These are phyloP conservation scores for Rhinoraja longicauda DNA, from an alignment of 2,797 vertebrate species.

Conservation along the genomic window DNA sequence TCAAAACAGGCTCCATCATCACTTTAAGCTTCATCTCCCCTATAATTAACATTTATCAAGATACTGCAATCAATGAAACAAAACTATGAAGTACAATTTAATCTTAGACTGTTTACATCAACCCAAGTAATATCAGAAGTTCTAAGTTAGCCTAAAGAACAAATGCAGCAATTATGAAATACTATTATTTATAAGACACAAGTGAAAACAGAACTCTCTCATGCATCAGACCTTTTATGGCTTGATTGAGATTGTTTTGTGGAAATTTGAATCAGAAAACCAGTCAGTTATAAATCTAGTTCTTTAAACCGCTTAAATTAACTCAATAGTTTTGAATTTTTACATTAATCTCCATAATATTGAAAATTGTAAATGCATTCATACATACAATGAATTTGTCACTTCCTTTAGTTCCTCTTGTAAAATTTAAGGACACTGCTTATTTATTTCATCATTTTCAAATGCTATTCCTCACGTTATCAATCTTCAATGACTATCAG, in stretches of 20 bases:
- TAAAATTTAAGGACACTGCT: not conserved
- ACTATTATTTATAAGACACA: not conserved
- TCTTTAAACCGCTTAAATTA: not conserved
- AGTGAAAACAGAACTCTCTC: not conserved
- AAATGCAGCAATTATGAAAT: conserved; percentile 11
- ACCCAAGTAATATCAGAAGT: not conserved
- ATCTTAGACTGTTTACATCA: conserved; percentile 21
- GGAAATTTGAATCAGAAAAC: not conserved
- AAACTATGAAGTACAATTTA: conserved; percentile 14
- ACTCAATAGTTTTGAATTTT: no score
- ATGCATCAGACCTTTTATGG: not conserved
- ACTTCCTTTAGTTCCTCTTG: not conserved
- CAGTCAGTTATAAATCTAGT: not conserved
- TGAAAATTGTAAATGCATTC: not conserved
- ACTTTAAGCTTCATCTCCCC: conserved; percentile 5
- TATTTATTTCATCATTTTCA: not conserved
- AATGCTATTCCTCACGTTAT: not conserved
- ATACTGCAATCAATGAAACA: not conserved
- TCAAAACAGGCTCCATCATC: not conserved
- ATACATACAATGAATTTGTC: not conserved
- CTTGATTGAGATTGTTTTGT: not conserved
- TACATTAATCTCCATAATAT: not conserved
- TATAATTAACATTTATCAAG: conserved; percentile 5
- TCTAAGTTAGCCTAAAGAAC: not conserved
- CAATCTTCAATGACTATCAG: not conserved